Evolutionary conservation across 2,888 invertebrate species (phyloP), one percentile per base, ranked within the genome.

Genomic region (Laothoe populi): DNA sequence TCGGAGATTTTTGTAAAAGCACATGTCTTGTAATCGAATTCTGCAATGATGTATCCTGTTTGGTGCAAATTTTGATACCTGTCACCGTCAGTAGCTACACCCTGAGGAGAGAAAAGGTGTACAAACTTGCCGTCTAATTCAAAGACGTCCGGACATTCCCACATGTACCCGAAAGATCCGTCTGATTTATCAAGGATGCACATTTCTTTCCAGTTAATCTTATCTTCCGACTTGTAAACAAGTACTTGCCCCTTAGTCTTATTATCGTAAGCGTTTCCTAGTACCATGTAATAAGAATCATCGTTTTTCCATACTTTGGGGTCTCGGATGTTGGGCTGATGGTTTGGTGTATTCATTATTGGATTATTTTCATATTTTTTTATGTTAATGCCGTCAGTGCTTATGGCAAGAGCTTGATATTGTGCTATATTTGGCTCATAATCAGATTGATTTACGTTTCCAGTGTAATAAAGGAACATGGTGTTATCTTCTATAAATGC

Each of bases 111-210:
- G 61, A 93, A 83, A 3, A 93, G 66, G 0, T 93, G 72, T 16
- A 94, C 73, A 66, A 75, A 86, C 59, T 77, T 71, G 0, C 85
- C 87, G 23, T 79, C 63, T 0, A 94, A 64, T 67, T 88, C 83
- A 44, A 93, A 93, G 59, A 93, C 88, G 66, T 93, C 93, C 0
- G 93, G 93, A 75, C 93, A 93, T 70, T 94, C 93, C 87, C 87
- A 93, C 90, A 93, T 91, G 49, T 75, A 88, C 0, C 90, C 90
- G 0, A 89, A 77, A 16, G 66, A 71, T 5, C 88, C 89, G 58
- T 87, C 75, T 0, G 92, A 89, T 69, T 83, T 67, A 46, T 64
- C 81, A 16, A 92, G 67, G 53, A 82, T 66, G 2, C 87, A 75
- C 0, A 70, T 73, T 69, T 85, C 70, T 7, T 75, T 42, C 92